A percentile compares a stretch with the other conserved stretches of the same genome.
Evolutionary conservation across 2,113 vertebrate genomes (phyloP).

Genomic region (Plecturocebus donacophilus): DNA sequence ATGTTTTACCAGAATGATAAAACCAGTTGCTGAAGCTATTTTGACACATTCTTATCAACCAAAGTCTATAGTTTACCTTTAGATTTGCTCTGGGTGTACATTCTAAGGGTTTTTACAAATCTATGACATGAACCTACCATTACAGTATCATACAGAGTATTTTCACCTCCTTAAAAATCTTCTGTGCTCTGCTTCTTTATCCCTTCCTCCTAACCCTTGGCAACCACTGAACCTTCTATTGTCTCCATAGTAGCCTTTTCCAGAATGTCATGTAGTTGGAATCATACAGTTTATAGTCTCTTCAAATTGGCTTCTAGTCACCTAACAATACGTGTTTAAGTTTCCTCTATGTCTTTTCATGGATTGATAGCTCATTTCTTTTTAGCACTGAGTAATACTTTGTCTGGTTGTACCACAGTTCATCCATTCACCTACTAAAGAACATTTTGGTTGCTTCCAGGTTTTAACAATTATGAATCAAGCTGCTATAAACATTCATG

Average conservation of each 20-base stretch:
- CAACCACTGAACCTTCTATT: not conserved
- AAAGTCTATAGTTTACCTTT: not conserved
- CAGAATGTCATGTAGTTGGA: conserved; percentile 7
- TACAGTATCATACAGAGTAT: not conserved
- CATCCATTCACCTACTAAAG: not conserved
- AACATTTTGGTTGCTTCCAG: conserved; percentile 14
- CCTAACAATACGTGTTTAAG: not conserved
- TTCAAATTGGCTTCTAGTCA: not conserved
- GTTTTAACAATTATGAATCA: not conserved
- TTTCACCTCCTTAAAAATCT: not conserved
- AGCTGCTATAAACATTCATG: not conserved
- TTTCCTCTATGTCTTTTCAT: not conserved
- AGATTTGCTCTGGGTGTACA: not conserved
- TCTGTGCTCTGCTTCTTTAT: not conserved
- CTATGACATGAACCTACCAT: not conserved
- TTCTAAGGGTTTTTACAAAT: not conserved
- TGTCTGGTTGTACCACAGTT: not conserved
- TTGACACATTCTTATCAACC: not conserved
- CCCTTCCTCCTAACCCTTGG: not conserved
- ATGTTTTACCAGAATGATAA: not conserved
- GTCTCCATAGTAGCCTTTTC: not conserved
- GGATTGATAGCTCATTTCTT: conserved; percentile 8
- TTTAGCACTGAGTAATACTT: conserved; percentile 8
- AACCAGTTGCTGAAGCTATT: not conserved
- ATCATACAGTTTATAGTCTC: not conserved